These are phyloP conservation scores for Pseudolaguvia tuberculata DNA, from an alignment of 2,113 vertebrate species.

Conservation along the genomic window DNA sequence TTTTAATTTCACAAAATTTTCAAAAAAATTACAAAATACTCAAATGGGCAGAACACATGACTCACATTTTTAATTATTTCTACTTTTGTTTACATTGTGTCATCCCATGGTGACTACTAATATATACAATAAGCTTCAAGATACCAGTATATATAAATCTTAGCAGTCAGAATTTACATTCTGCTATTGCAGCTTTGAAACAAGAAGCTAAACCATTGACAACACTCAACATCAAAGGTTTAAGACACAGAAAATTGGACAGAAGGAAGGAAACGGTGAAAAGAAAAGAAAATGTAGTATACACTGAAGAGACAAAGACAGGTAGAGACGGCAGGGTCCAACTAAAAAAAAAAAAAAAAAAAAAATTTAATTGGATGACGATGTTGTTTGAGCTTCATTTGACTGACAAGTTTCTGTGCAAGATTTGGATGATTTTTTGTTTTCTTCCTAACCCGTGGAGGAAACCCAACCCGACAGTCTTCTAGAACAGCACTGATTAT, in stretches of 20 bases:
- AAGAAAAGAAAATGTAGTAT: conserved; percentile 50
- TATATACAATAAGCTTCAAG: conserved; percentile 99
- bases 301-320: conserved; percentile 49
- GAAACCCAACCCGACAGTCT: conserved; percentile 5
- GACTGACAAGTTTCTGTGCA: conserved; percentile 18
- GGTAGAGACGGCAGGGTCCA: conserved; percentile 54
- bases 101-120: conserved; percentile 99
- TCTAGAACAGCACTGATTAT: conserved; percentile 22
- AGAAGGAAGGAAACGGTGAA: conserved; percentile 55
- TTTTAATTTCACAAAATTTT: conserved; percentile 99
- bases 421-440: conserved; percentile 16
- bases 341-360: conserved; percentile 48
- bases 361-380: conserved; percentile 13
- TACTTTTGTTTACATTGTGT: conserved; percentile 99
- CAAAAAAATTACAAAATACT: conserved; percentile 99
- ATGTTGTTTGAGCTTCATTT: conserved; percentile 48
- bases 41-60: conserved; percentile 99
- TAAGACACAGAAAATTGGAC: conserved; percentile 76
- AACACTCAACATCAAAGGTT: conserved; percentile 90
- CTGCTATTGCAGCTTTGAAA: conserved; percentile 88
- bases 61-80: conserved; percentile 97
- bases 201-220: conserved; percentile 89
- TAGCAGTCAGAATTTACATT: conserved; percentile 92
- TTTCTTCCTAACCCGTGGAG: conserved; percentile 4
- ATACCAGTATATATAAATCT: conserved; percentile 96